Percentiles rank a stretch among this genome's conserved stretches.
phyloP scores from a whole-genome alignment of 2,113 vertebrate species.

The Oxyruncus cristatus region DNA sequence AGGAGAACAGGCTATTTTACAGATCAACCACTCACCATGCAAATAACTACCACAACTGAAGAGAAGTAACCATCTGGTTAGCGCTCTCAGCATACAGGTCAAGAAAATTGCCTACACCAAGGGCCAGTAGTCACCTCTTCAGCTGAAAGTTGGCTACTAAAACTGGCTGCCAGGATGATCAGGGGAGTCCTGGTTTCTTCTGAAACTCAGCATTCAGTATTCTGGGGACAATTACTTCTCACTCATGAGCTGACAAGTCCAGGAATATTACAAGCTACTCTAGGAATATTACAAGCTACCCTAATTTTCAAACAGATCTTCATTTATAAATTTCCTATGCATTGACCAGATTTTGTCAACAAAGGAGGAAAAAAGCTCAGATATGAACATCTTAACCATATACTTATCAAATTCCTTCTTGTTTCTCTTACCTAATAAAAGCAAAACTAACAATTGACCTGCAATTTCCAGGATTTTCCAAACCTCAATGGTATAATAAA shows the following conservation, averaged over 20 bases:
- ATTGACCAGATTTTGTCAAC: not conserved
- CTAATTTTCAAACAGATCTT: not conserved
- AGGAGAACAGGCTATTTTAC: not conserved
- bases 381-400: not conserved
- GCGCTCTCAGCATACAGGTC: no score
- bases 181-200: not conserved
- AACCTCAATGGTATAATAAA: not conserved
- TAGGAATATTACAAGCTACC: not conserved
- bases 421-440: not conserved
- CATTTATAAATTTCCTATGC: not conserved
- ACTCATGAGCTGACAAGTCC: not conserved
- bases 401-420: not conserved
- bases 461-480: not conserved
- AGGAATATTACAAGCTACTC: not conserved
- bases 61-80: not conserved
- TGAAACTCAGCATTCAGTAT: rapidly evolving
- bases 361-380: not conserved
- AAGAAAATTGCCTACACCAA: not conserved
- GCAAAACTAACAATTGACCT: not conserved
- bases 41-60: not conserved
- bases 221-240: not conserved
- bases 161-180: not conserved
- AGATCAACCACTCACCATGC: not conserved
- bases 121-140: not conserved
- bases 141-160: not conserved